phyloP scores from a whole-genome alignment of 2,113 vertebrate genomes.

The Alligator mississippiensis region DNA sequence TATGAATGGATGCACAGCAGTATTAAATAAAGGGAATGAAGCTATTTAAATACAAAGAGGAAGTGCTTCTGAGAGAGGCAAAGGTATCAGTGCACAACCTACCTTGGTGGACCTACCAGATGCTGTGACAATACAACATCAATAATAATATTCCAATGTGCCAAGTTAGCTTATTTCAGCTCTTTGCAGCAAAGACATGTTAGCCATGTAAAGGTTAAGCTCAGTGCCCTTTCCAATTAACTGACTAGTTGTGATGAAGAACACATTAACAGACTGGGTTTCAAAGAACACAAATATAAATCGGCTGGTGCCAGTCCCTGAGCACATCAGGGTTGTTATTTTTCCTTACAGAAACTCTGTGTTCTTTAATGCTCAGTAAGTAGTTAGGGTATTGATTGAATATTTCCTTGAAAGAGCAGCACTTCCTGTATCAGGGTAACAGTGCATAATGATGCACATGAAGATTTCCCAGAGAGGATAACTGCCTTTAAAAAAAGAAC shows the following conservation, averaged over 20 bases:
- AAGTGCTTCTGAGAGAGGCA: no score
- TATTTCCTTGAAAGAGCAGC: constrained; percentile 25
- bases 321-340: neutral
- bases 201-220: neutral
- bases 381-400: constrained; percentile 39
- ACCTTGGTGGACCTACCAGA: no score
- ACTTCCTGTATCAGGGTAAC: constrained; percentile 35
- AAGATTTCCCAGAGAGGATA: neutral
- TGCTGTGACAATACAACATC: no score
- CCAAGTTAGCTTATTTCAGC: constrained; percentile 3
- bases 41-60: no score
- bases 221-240: constrained; percentile 35
- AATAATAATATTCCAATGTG: neutral
- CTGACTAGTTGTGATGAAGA: constrained; percentile 21
- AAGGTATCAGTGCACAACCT: no score
- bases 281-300: constrained; percentile 37
- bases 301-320: constrained; percentile 32
- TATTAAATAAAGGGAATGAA: no score
- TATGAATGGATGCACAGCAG: no score
- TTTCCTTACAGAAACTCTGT: neutral
- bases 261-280: constrained; percentile 37
- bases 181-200: neutral
- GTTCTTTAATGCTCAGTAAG: neutral
- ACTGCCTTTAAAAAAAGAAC: constrained; percentile 31
- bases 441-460: neutral